Base-by-base conservation (phyloP, 2,797 vertebrate species). In the Betta splendens region DNA sequence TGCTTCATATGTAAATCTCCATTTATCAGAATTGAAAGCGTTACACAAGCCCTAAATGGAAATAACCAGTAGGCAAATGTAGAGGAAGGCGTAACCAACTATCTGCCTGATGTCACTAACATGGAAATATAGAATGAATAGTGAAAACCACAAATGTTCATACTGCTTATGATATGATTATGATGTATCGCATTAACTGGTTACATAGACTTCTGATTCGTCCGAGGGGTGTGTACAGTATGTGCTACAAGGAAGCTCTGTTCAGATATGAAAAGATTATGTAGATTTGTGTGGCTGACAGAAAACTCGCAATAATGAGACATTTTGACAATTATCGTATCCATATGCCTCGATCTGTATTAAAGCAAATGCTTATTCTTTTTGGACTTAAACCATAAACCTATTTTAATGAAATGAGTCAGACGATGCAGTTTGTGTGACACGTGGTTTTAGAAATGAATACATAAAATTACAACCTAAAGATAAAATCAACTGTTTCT, bases 251-350 rank as follows among this genome's bases (percentile, higher is more conserved):
- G 13, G n/a, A 33, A 15, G 2, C 2, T 48, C n/a, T 55, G 48
- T 12, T 16, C 28, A 39, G 11, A 25, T 57, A 40, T 53, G 44
- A 40, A 50, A 61, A 68, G 9, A 32, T 73, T 23, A 72, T 47
- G 31, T 7, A 58, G 2, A 15, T 28, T 44, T 11, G 9, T 11
- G n/a, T 0, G 2, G n/a, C 51, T 13, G 25, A 38, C 21, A 38
- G 26, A 38, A 72, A 66, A 29, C 9, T 1, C 23, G 15, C 1
- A 39, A 17, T 21, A 46, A 28, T 59, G 21, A 35, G 3, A 20
- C 5, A 38, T 0, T 0, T 9, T 46, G 35, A 28, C 16, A 1
- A 9, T 3, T 13, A 35, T 8, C 9, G 46, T 1, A 1, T 11
- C 9, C 6, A 5, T 39, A 5, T 22, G 9, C 1, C 15, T 1